These are phyloP conservation scores for Eulimnadia texana DNA, from an alignment of 1,140 invertebrate species.

Conservation along the genomic window DNA sequence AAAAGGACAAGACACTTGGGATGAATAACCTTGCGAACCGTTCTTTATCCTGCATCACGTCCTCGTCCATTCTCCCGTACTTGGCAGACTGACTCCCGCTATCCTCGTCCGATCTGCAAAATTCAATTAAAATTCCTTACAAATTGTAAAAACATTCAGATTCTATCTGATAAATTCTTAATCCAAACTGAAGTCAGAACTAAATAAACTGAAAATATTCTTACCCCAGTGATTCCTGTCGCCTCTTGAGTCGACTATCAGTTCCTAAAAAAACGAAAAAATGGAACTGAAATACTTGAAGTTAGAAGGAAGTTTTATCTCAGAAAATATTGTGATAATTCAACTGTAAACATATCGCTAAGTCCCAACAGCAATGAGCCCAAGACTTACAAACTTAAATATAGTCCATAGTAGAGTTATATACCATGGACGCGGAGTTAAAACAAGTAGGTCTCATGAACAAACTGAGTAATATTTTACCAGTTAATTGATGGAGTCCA, in stretches of 20 bases:
- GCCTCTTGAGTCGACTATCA: slow-evolving; percentile 7
- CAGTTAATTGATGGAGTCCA: slow-evolving; percentile 13
- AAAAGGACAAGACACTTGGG: neutral
- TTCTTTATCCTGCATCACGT: slow-evolving; percentile 86
- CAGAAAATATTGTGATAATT: neutral
- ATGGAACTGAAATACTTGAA: neutral
- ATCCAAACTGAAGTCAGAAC: neutral
- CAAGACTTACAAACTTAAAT: slow-evolving; percentile 6
- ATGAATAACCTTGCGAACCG: slow-evolving; percentile 66
- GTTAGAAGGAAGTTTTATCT: no score
- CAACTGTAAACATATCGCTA: neutral
- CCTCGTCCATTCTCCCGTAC: slow-evolving; percentile 77
- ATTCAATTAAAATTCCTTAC: slow-evolving; percentile 7
- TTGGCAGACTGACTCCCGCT: slow-evolving; percentile 55
- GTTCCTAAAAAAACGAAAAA: slow-evolving; percentile 3
- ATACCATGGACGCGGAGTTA: neutral
- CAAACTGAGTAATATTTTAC: neutral
- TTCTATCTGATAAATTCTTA: neutral
- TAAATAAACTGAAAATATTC: neutral
- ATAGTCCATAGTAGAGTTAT: neutral
- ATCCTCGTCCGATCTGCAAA: slow-evolving; percentile 62
- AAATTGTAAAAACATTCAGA: neutral
- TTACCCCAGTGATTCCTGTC: slow-evolving; percentile 8
- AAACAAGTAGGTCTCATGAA: neutral
- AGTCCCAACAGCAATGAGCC: neutral